phyloP scores from a whole-genome alignment of 2,113 vertebrate genomes.

The Macquaria ambigua region DNA sequence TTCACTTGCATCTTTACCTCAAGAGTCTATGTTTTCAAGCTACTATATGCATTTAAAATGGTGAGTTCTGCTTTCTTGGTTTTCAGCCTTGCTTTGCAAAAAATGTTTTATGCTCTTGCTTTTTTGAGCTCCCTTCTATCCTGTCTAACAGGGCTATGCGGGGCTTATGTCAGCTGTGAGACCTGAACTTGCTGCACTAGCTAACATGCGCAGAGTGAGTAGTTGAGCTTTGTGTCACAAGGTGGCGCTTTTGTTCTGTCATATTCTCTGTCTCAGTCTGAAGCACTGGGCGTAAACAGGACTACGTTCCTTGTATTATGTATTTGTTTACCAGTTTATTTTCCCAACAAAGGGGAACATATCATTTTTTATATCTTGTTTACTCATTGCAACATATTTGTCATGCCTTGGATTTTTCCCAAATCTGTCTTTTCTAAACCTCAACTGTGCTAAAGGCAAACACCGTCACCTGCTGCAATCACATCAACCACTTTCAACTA shows the following conservation, averaged over 20 bases:
- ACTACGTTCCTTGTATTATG: neutral
- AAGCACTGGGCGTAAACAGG: neutral
- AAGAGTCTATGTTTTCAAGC: neutral
- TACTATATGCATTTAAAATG: conserved; percentile 3
- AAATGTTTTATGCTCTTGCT: conserved; percentile 26
- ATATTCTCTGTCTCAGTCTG: conserved; percentile 2
- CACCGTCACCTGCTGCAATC: conserved; percentile 59
- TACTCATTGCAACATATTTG: neutral
- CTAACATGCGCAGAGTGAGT: conserved; percentile 87
- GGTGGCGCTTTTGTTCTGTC: conserved; percentile 58
- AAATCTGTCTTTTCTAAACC: neutral
- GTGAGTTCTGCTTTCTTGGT: conserved; percentile 8
- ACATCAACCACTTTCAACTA: neutral
- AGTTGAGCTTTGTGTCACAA: conserved; percentile 47
- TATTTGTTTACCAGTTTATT: neutral
- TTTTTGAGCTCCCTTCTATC: conserved; percentile 47
- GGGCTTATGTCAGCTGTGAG: conserved; percentile 85
- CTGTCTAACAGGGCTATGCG: conserved; percentile 80
- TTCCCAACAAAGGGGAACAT: neutral
- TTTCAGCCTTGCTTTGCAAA: conserved; percentile 4
- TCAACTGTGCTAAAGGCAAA: neutral
- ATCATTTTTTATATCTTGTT: conserved; percentile 1
- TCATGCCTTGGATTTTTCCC: neutral
- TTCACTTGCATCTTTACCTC: neutral
- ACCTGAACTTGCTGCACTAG: conserved; percentile 81